Base-by-base conservation (phyloP, 2,888 invertebrate species). In the Cosmorhoe ocellata region DNA sequence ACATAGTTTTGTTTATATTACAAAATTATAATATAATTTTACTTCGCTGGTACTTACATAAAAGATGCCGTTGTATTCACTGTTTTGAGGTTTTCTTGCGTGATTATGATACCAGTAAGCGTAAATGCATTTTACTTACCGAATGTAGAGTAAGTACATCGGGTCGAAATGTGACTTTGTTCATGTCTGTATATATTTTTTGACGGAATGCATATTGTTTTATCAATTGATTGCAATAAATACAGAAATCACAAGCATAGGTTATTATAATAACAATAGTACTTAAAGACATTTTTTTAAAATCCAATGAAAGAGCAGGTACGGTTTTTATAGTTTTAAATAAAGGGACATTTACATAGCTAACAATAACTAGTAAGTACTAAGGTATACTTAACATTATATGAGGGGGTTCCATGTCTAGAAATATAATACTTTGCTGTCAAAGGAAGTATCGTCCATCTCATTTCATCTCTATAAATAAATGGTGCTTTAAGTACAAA, bases 71-170 rank as follows among this genome's bases (percentile, higher is more conserved):
- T 7, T 36, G 33, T 41, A 30, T 46, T 42, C 26, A 27, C 38
- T 40, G 38, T 4, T 18, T n/a, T n/a, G n/a, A n/a, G n/a, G n/a
- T n/a, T n/a, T n/a, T n/a, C n/a, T n/a, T n/a, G n/a, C n/a, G n/a
- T n/a, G n/a, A n/a, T n/a, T n/a, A n/a, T n/a, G n/a, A 18, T 18
- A 18, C 2, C 18, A 18, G 18, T 58, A 61, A 61, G 53, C 33
- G 44, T 52, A 59, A 59, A 53, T 59, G 59, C 61, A 57, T 61
- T 61, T 61, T 50, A 55, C 54, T 61, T 50, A 55, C 54, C 26
- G 40, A 36, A 36, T 51, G 56, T 48, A 38, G 24, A 37, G n/a
- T n/a, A n/a, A 3, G 14, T 22, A 41, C 51, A 13, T 47, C 30
- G 45, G 47, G 42, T 45, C 10, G 12, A 51, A 47, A 39, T 45